Evolutionary conservation across 2,113 vertebrate species (phyloP).

Genomic region (Ochotona curzoniae): DNA sequence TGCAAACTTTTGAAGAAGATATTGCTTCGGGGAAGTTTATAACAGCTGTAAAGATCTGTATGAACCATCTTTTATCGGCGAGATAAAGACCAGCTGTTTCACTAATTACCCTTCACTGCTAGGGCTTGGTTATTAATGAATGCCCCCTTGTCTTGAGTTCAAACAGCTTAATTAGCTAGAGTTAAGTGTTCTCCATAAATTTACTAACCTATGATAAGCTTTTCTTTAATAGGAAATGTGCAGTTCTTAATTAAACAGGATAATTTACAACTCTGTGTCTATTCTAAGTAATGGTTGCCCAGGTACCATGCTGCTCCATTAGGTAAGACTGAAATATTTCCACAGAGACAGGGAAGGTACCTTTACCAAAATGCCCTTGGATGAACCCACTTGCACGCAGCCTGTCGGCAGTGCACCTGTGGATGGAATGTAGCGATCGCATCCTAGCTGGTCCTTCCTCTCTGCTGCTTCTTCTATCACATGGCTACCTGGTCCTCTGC

Average conservation of each 20-base stretch:
- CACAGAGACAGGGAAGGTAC: not conserved
- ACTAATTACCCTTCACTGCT: slow-evolving; percentile 82
- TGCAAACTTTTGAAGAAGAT: slow-evolving; percentile 64
- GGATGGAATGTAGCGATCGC: not conserved
- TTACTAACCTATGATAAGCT: slow-evolving; percentile 82
- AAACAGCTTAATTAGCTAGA: slow-evolving; percentile 82
- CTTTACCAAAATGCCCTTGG: slow-evolving; percentile 3
- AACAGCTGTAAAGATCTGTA: slow-evolving; percentile 80
- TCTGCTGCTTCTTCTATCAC: not conserved
- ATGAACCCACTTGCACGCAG: not conserved
- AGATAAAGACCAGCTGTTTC: slow-evolving; percentile 83
- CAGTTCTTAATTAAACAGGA: slow-evolving; percentile 81
- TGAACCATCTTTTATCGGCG: slow-evolving; percentile 77
- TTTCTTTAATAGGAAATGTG: slow-evolving; percentile 78
- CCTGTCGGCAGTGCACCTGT: not conserved
- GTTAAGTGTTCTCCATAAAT: slow-evolving; percentile 82
- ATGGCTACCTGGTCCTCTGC: not conserved
- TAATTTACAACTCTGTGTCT: slow-evolving; percentile 79
- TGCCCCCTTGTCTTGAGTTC: slow-evolving; percentile 79
- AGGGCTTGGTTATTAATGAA: slow-evolving; percentile 80
- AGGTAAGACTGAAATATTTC: slow-evolving; percentile 64
- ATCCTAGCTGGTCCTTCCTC: not conserved
- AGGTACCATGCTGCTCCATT: slow-evolving; percentile 72
- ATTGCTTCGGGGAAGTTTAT: slow-evolving; percentile 69
- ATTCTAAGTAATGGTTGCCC: slow-evolving; percentile 76